A percentile compares a stretch with the other conserved stretches of the same genome.
Evolutionary conservation across 2,797 vertebrate species (phyloP).

Genomic region (Synaphobranchus kaupii): DNA sequence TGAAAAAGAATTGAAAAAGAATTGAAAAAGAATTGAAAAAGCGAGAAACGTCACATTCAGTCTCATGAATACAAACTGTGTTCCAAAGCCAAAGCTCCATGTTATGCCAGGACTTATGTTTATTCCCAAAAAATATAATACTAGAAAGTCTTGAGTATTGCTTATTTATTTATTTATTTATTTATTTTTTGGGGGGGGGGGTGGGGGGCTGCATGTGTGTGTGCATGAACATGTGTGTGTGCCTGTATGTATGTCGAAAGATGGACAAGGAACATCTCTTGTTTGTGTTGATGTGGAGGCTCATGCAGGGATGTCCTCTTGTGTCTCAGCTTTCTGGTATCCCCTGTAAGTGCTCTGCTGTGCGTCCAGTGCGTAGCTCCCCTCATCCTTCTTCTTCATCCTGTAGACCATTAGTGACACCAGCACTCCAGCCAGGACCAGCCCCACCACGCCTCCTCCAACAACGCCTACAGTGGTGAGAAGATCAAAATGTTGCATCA

Average conservation of each 20-base stretch:
- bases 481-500: background rate
- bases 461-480: constrained; percentile 72
- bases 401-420: constrained; percentile 80
- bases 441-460: constrained; percentile 77
- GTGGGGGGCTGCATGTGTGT: background rate
- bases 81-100: background rate
- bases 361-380: constrained; percentile 82
- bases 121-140: background rate
- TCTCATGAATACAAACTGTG: background rate
- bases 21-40: background rate
- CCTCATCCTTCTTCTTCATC: constrained; percentile 88
- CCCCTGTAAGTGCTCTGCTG: constrained; percentile 79
- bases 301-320: constrained; percentile 83
- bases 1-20: too few relatives aligned
- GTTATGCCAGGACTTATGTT: background rate
- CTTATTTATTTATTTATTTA: too few relatives aligned
- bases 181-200: background rate
- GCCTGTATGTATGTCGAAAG: background rate
- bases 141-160: background rate
- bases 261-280: constrained; percentile 81
- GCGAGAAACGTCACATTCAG: background rate
- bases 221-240: background rate
- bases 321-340: constrained; percentile 81
- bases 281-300: constrained; percentile 56
- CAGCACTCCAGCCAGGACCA: constrained; percentile 76